Base-by-base conservation (phyloP, 1,140 invertebrate species). In the Drosophila repleta region DNA sequence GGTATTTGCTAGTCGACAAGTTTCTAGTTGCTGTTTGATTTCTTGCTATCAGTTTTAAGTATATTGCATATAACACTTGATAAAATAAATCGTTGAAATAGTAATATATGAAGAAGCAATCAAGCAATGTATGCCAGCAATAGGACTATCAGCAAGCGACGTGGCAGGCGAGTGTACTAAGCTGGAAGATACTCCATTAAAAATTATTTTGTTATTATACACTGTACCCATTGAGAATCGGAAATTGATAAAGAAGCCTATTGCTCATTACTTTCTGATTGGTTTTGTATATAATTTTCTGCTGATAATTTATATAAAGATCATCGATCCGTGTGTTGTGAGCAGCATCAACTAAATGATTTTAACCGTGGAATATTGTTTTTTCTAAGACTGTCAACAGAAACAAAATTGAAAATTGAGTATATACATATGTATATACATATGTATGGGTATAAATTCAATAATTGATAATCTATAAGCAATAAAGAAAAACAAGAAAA, bases 71-170 rank as follows among this genome's bases (percentile, higher is more conserved):
- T 51, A 67, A 49, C 61, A 53, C 51, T 60, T 45, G 64, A 52
- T 74, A 64, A 66, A 82, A 78, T 78, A 74, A 74, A 82, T 82
- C 65, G 52, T 66, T 41, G 66, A 76, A 48, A 58, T 57, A 68
- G 61, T 67, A 64, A 43, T 35, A 55, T 37, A 41, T 24, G 32
- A 39, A 68, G 13, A 65, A 15, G 56, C 49, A 56, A 55, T 67
- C 39, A 60, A n/a, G 63, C 26, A 71, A 58, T 71, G 46, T 58
- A 29, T 53, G 53, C 35, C 53, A 48, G 11, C 45, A 52, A 52
- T 37, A 17, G 29, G 18, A n/a, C 24, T n/a, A 51, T 24, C 29
- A 55, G 51, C 13, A 15, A 46, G 13, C 6, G n/a, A 8, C 18
- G 41, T 8, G 10, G 21, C 5, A 1, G 45, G 11, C 0, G n/a